Evolutionary conservation across 2,888 invertebrate genomes (phyloP).

Genomic region (Tetheella fluctuosa): DNA sequence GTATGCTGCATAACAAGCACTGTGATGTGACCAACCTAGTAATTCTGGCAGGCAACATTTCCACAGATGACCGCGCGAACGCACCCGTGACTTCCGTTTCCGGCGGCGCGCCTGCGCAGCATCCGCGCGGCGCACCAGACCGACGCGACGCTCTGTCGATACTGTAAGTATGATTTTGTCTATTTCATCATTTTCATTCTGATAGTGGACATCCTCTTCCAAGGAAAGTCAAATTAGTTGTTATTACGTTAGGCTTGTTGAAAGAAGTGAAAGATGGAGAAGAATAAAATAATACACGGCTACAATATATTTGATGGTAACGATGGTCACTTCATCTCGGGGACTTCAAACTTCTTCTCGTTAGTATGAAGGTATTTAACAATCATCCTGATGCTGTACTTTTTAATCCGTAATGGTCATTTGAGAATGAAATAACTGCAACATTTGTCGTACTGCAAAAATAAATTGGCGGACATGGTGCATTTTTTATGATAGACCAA

Average conservation of each 20-base stretch:
- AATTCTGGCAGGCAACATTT: slow-evolving; percentile 70
- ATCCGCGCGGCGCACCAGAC: slow-evolving; percentile 72
- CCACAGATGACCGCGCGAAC: slow-evolving; percentile 79
- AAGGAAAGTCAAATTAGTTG: too few relatives aligned
- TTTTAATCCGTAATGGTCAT: too few relatives aligned
- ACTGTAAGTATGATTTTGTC: slow-evolving; percentile 40
- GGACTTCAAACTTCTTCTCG: too few relatives aligned
- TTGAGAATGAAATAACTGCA: too few relatives aligned
- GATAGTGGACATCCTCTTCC: too few relatives aligned
- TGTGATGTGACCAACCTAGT: slow-evolving; percentile 67
- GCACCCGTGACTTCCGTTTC: slow-evolving; percentile 82
- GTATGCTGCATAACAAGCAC: slow-evolving; percentile 21
- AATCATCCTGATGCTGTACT: neutral
- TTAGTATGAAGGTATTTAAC: neutral
- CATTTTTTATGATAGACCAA: neutral
- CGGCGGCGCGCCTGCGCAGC: slow-evolving; percentile 81
- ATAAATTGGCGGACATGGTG: neutral
- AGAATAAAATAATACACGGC: too few relatives aligned
- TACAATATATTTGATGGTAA: too few relatives aligned
- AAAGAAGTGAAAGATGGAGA: too few relatives aligned
- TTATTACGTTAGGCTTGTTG: too few relatives aligned
- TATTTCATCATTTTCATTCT: neutral
- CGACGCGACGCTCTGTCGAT: slow-evolving; percentile 53
- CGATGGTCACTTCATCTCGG: too few relatives aligned
- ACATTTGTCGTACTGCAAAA: too few relatives aligned